A percentile compares a stretch with the other conserved stretches of the same genome.
Evolutionary conservation across 1,140 invertebrate species (phyloP).

Genomic region (Chironomus striatipennis): DNA sequence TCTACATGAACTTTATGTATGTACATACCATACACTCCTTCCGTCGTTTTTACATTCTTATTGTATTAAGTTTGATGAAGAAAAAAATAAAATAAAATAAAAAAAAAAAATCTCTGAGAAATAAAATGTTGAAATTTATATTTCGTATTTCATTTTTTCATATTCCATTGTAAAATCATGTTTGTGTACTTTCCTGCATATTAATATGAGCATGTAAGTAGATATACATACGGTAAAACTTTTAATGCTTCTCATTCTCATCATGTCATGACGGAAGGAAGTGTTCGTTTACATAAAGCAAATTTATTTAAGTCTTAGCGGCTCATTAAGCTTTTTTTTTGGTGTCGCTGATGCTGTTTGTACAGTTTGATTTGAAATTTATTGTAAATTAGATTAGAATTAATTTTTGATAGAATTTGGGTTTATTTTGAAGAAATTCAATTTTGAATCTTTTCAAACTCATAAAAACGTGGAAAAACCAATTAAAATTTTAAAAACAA

Average conservation of each 20-base stretch:
- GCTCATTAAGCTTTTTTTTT: background rate
- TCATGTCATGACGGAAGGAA: background rate
- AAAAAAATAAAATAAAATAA: background rate
- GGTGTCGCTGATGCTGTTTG: background rate
- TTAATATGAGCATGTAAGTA: background rate
- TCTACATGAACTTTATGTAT: no score
- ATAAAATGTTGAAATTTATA: background rate
- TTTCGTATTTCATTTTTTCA: background rate
- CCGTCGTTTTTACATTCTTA: no score
- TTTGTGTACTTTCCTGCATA: background rate
- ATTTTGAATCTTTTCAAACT: background rate
- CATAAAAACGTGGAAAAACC: background rate
- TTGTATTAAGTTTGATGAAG: background rate
- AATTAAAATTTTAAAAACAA: background rate
- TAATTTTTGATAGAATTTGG: background rate
- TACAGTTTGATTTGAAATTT: background rate
- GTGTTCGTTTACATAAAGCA: conserved; percentile 4
- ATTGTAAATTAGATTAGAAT: background rate
- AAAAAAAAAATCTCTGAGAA: background rate
- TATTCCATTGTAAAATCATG: background rate
- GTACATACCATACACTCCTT: no score
- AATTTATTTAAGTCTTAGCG: background rate
- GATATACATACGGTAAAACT: background rate
- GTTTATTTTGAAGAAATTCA: background rate
- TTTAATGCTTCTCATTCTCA: background rate